Evolutionary conservation across 2,113 vertebrate genomes (phyloP), one percentile per base, ranked within the genome.

Genomic region (Hippocampus guttulatus): DNA sequence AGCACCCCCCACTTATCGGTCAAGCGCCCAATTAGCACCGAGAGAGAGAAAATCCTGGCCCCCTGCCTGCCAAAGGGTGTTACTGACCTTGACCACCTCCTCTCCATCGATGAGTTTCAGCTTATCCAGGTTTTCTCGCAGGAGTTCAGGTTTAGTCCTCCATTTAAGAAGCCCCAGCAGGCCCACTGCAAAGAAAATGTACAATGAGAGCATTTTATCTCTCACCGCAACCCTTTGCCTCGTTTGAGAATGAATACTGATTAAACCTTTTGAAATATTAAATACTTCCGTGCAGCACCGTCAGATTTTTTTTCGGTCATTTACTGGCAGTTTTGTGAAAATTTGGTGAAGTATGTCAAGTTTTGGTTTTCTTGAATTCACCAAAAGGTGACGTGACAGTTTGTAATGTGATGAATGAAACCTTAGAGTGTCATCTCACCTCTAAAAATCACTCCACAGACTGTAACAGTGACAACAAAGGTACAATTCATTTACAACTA

Each of bases 71-170:
- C 47, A 54, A 54, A n/a, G 52, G 21, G 52, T 54, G 20, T 64
- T 40, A 75, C 89, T 68, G 73, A 99, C 97, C 95, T 99, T 98
- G 64, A 98, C 96, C 67, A 99, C 95, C 88, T 99, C 96, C 77
- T 99, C 97, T 66, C 97, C 97, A 88, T 99, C 96, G 67, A 99
- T 97, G 41, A 96, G 92, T 92, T 97, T 99, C 72, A 99, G 79
- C 69, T 96, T 96, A 77, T 97, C 95, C 73, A 99, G 89, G 85
- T 99, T 99, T 72, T 96, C 94, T 86, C 91, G 94, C 10, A 99
- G 92, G 57, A 95, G 90, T 49, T 98, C 94, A 18, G 97, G 97
- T 40, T 92, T 95, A 86, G 94, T 96, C 10, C 96, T 94, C 97
- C 97, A 99, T 85, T 99, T 99, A 73, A 99, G 84, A 75, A 99